Evolutionary conservation across 2,113 vertebrate species (phyloP).

Genomic region (Mirounga angustirostris): DNA sequence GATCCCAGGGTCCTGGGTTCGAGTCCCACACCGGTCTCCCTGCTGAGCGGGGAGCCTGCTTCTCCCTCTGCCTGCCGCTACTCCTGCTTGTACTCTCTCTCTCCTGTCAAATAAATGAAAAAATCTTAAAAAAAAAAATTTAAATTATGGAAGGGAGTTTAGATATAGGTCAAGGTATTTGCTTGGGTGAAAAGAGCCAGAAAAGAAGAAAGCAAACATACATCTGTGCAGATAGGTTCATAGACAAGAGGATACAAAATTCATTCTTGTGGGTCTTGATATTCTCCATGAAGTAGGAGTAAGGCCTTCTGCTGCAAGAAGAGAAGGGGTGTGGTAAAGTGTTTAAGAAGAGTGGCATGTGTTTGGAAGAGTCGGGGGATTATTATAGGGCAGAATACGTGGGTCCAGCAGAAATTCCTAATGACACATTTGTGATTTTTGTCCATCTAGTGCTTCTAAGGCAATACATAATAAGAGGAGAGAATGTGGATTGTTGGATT

Average conservation of each 20-base stretch:
- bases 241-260: neutral
- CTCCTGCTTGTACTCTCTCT: too few species aligned
- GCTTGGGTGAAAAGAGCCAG: neutral
- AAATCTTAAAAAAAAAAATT: neutral
- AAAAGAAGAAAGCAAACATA: neutral
- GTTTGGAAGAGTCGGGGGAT: neutral
- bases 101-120: too few species aligned
- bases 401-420: neutral
- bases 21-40: too few species aligned
- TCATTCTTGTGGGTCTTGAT: neutral
- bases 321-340: neutral
- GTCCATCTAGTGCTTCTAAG: neutral
- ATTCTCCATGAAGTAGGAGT: neutral
- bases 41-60: too few species aligned
- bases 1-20: too few species aligned
- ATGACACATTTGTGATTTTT: slow-evolving; percentile 1
- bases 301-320: neutral
- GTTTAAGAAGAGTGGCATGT: neutral
- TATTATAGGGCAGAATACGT: neutral
- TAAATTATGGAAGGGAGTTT: slow-evolving; percentile 25
- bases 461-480: neutral
- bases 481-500: neutral
- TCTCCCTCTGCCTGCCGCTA: too few species aligned
- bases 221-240: neutral
- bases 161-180: slow-evolving; percentile 54